Evolutionary conservation across 2,113 vertebrate genomes (phyloP).

Genomic region (Seriola quinqueradiata): DNA sequence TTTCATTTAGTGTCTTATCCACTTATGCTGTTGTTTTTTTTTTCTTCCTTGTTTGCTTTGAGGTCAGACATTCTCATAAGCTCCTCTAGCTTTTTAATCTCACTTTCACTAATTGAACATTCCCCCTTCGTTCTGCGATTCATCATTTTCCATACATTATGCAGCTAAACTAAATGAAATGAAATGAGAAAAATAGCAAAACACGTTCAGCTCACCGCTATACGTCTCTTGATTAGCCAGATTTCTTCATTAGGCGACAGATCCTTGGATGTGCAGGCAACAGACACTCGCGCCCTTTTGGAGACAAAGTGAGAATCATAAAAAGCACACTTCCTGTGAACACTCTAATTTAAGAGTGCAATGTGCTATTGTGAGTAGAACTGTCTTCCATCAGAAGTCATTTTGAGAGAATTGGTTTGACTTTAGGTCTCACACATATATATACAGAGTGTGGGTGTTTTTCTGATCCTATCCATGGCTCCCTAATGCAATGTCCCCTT

Average conservation of each 20-base stretch:
- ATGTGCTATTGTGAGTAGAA: constrained; percentile 11
- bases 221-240: constrained; percentile 1
- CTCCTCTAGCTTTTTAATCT: constrained; percentile 3
- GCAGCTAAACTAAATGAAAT: constrained; percentile 5
- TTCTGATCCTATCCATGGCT: constrained; percentile 23
- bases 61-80: neutral
- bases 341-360: neutral
- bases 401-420: constrained; percentile 14
- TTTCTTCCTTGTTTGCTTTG: constrained; percentile 6
- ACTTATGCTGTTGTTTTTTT: neutral
- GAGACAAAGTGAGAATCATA: constrained; percentile 3
- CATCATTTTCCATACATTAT: constrained; percentile 3
- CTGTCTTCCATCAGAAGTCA: neutral
- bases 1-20: neutral
- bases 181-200: constrained; percentile 7
- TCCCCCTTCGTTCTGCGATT: neutral
- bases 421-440: constrained; percentile 1
- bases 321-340: neutral
- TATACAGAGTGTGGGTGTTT: constrained; percentile 27
- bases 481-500: constrained; percentile 43
- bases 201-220: neutral
- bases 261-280: constrained; percentile 5
- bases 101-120: constrained; percentile 9
- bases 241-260: constrained; percentile 22
- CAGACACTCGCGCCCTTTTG: neutral